Evolutionary conservation across 2,797 vertebrate species (phyloP).

Genomic region (Poeciliopsis paucimaculata): DNA sequence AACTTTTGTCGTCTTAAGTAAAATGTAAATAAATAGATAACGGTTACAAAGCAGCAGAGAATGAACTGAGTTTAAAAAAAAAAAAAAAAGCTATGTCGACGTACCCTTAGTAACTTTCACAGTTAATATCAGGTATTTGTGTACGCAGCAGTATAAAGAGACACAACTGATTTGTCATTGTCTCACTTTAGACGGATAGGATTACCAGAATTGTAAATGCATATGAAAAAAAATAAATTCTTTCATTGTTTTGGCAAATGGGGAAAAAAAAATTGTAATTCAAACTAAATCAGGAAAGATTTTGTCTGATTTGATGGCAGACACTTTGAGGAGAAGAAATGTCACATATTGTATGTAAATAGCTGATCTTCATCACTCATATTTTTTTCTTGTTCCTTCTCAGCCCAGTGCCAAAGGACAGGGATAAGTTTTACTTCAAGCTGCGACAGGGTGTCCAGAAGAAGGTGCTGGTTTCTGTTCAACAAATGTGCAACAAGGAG

Average conservation of each 20-base stretch:
- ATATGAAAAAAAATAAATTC: background rate
- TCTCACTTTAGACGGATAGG: background rate
- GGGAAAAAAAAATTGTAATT: background rate
- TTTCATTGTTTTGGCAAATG: background rate
- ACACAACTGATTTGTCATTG: background rate
- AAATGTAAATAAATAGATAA: background rate
- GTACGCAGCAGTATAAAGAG: background rate
- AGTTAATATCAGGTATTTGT: background rate
- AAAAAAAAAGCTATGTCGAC: no score
- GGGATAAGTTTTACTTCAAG: constrained; percentile 98
- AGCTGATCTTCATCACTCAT: background rate
- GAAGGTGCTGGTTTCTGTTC: constrained; percentile 93
- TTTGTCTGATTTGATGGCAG: background rate
- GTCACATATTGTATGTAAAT: background rate
- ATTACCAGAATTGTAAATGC: background rate
- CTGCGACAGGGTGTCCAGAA: constrained; percentile 94
- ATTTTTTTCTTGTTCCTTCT: constrained; percentile 8
- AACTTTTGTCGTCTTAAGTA: background rate
- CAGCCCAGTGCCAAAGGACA: constrained; percentile 96
- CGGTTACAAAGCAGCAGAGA: no score
- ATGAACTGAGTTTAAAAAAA: no score
- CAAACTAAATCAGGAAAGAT: background rate
- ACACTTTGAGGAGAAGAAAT: background rate
- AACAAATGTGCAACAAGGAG: constrained; percentile 94
- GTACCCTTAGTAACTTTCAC: no score